Evolutionary conservation across 2,113 vertebrate species (phyloP).

Genomic region (Symphodus melops): DNA sequence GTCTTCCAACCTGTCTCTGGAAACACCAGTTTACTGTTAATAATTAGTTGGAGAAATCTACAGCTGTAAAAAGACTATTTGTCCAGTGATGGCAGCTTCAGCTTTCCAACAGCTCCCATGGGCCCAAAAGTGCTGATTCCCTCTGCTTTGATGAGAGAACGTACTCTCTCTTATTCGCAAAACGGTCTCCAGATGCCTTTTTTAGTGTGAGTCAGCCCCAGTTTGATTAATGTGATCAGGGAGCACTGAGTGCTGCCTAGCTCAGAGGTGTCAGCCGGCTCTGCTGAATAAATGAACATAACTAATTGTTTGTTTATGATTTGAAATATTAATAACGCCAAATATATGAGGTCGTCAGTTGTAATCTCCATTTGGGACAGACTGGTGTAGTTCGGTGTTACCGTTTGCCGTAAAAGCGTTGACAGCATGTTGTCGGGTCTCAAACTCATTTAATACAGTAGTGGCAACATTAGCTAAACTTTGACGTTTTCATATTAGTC

Average conservation of each 20-base stretch:
- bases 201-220: conserved; percentile 67
- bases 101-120: conserved; percentile 55
- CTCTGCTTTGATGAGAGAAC: conserved; percentile 61
- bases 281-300: conserved; percentile 73
- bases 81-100: conserved; percentile 76
- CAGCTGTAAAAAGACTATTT: conserved; percentile 71
- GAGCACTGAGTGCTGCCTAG: conserved; percentile 66
- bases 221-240: conserved; percentile 82
- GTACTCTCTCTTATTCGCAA: conserved; percentile 77
- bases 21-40: conserved; percentile 55
- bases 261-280: conserved; percentile 65
- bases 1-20: conserved; percentile 40
- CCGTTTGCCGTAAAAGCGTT: background rate
- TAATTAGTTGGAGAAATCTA: conserved; percentile 55
- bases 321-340: conserved; percentile 73
- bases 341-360: conserved; percentile 52
- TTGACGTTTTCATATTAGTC: conserved; percentile 55
- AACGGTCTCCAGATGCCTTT: conserved; percentile 68
- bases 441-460: conserved; percentile 22
- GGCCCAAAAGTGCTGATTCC: conserved; percentile 74
- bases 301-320: conserved; percentile 81
- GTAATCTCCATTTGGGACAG: conserved; percentile 54
- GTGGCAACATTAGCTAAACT: conserved; percentile 33
- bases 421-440: background rate
- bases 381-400: conserved; percentile 19